A percentile compares a stretch with the other conserved stretches of the same genome.
Evolutionary conservation across 2,888 invertebrate genomes (phyloP).

Genomic region (Oscheius onirici): DNA sequence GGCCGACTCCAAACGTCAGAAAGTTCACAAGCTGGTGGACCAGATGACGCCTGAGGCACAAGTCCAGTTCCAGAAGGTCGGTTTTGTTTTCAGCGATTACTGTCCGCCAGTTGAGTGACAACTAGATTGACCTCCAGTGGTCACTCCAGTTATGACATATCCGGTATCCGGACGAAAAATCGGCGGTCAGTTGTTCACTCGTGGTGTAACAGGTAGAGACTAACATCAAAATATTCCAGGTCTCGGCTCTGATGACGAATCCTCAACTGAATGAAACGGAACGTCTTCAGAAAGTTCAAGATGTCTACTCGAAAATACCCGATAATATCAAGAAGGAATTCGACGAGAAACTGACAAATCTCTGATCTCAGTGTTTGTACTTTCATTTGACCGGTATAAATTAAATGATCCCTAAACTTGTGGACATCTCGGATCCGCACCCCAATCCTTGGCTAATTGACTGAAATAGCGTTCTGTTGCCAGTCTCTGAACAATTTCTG

Average conservation of each 20-base stretch:
- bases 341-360: conserved; percentile 45
- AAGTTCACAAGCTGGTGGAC: conserved; percentile 51
- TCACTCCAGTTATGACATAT: conserved; percentile 1
- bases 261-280: conserved; percentile 40
- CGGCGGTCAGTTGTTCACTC: neutral
- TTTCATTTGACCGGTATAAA: conserved; percentile 3
- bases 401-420: neutral
- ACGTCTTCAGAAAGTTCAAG: conserved; percentile 49
- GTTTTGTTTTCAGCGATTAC: conserved; percentile 25
- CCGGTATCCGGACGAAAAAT: neutral
- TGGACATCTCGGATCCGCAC: neutral
- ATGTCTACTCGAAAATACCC: conserved; percentile 49
- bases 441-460: conserved; percentile 18
- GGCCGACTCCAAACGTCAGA: conserved; percentile 36
- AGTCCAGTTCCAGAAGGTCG: conserved; percentile 54
- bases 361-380: conserved; percentile 11
- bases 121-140: conserved; percentile 18
- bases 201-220: neutral
- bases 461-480: conserved; percentile 5
- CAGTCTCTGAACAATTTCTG: neutral
- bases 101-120: conserved; percentile 22
- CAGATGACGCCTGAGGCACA: conserved; percentile 51
- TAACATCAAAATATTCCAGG: conserved; percentile 29
- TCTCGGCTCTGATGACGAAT: conserved; percentile 56
- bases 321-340: conserved; percentile 52